Evolutionary conservation across 1,140 invertebrate species (phyloP), one percentile per base, ranked within the genome.

Genomic region (Sinella curviseta): DNA sequence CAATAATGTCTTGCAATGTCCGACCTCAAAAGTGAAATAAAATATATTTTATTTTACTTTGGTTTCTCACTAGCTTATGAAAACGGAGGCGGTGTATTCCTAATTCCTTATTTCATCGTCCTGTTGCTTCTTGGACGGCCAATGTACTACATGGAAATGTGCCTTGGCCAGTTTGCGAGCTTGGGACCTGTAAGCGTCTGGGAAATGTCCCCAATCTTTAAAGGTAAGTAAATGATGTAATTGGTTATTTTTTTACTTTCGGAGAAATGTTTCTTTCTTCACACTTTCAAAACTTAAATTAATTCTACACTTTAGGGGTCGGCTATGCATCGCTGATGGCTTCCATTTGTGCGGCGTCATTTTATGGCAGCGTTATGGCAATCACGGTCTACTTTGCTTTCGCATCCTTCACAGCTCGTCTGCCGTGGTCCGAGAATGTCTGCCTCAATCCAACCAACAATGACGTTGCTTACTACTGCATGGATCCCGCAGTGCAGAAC

Each of bases 101-200:
- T 91, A 17, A 88, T 91, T 31, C 90, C 90, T 0, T 91, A 91
- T 84, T 83, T 89, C 57, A 86, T 91, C 24, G 88, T 89, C 34
- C 87, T 91, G 81, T 85, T 90, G 17, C 84, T 90, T 36, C 87
- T 90, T 77, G 89, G 89, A 26, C 87, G 88, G 78, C 89, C 89
- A 0, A 85, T 88, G 80, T 90, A 90, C 83, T 88, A 88, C 82
- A 83, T 89, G 83, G 88, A 90, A 76, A 80, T 85, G 81, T 86
- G 87, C 48, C 86, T 92, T 35, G 89, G 89, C 30, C 89, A 90
- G 84, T 90, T 88, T 86, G 4, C 28, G 89, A 55, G 86, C 86
- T 30, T 31, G 3, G 65, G 86, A 31, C 85, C 85, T 74, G 84
- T 88, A 39, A 87, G 86, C 78, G 85, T 87, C 26, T 88, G 87